These are phyloP conservation scores for Petrophora chlorosata DNA, from an alignment of 2,888 invertebrate species.

Conservation along the genomic window DNA sequence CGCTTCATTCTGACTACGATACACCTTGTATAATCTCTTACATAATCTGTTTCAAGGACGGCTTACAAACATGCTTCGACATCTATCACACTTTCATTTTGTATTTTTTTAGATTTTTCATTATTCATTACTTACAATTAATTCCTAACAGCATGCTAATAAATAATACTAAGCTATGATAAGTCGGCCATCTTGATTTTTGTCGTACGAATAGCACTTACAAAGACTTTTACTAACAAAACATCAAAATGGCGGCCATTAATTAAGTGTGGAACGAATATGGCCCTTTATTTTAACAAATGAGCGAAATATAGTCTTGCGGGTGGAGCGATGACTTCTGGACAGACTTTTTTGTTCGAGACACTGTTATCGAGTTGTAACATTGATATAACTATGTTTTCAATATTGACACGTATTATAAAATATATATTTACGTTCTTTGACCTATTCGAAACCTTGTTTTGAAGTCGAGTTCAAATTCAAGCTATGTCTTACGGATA, in stretches of 20 bases:
- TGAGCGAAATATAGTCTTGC: constrained; percentile 44
- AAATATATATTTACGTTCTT: too few species aligned
- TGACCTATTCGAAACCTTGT: too few species aligned
- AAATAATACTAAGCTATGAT: constrained; percentile 74
- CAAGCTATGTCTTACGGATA: too few species aligned
- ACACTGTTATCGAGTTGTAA: too few species aligned
- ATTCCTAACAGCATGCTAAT: constrained; percentile 75
- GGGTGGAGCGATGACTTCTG: constrained; percentile 14
- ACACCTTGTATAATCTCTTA: constrained; percentile 20
- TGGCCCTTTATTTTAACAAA: constrained; percentile 49
- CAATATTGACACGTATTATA: too few species aligned
- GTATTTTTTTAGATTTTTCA: constrained; percentile 55
- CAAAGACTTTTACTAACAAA: constrained; percentile 26
- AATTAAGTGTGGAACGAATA: constrained; percentile 60
- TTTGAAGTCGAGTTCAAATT: too few species aligned
- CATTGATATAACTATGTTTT: too few species aligned
- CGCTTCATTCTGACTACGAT: neutral
- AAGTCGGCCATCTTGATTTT: constrained; percentile 38
- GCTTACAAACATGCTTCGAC: constrained; percentile 56
- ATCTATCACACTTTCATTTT: constrained; percentile 63
- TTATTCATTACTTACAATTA: constrained; percentile 51
- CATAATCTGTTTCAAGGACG: constrained; percentile 56
- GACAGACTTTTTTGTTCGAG: too few species aligned
- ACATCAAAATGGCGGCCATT: constrained; percentile 58
- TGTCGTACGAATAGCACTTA: constrained; percentile 10